Evolutionary conservation across 2,113 vertebrate species (phyloP).

Genomic region (Stictonetta naevosa): DNA sequence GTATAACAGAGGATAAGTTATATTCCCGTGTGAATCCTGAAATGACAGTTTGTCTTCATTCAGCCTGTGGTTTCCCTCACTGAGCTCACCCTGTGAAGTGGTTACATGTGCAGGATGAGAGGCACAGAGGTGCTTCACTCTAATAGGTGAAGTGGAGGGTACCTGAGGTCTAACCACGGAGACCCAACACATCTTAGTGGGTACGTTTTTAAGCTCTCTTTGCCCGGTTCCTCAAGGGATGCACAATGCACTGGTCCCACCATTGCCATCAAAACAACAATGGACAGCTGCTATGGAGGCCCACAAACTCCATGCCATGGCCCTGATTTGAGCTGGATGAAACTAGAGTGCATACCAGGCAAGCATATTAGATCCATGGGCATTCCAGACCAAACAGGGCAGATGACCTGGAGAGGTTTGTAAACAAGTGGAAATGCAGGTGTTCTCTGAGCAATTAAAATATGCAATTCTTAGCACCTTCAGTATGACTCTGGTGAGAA

Average conservation of each 20-base stretch:
- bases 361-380: neutral
- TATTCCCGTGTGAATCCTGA: conserved; percentile 60
- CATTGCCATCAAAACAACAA: neutral
- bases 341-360: neutral
- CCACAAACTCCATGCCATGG: neutral
- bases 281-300: neutral
- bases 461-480: neutral
- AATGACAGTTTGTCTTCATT: conserved; percentile 62
- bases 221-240: neutral
- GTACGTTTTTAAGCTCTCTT: neutral
- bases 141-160: conserved; percentile 29
- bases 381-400: neutral
- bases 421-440: neutral
- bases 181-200: neutral
- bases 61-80: conserved; percentile 53
- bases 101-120: conserved; percentile 39
- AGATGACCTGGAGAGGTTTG: neutral
- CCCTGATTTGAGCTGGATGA: neutral
- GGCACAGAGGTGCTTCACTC: neutral
- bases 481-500: neutral
- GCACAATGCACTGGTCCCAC: neutral
- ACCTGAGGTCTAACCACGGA: conserved; percentile 55
- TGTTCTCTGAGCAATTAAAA: neutral
- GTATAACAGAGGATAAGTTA: neutral
- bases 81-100: conserved; percentile 35